Evolutionary conservation across 1,140 invertebrate genomes (phyloP), one percentile per base, ranked within the genome.

Genomic region (Bombus ignitus): DNA sequence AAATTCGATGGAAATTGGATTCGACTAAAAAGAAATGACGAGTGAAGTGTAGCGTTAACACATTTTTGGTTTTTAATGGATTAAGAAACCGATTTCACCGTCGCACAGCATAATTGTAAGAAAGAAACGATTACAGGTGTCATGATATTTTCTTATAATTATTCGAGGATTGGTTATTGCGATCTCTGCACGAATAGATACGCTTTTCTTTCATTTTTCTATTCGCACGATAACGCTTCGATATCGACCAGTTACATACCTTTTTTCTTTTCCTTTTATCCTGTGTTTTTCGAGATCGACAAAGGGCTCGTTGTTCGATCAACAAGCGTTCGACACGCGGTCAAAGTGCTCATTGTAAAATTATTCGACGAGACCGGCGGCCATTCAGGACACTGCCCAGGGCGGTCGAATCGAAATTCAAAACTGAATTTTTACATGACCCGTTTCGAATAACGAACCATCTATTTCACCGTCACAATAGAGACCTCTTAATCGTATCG

Each of bases 271-370:
- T 32, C 72, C 4, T n/a, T 47, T 47, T 44, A 3, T 32, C 15
- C 39, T 18, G 13, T 44, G 9, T 42, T 73, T 47, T 47, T 32
- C 18, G 42, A 53, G 10, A 68, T 82, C 70, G 71, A 82, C 79
- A 82, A 66, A 37, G 25, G 25, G 28, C 44, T 77, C 62, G 73
- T 83, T 83, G 72, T n/a, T 68, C 18, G 42, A 47, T 76, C 72
- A 68, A 83, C 59, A 32, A 53, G 73, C 57, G 42, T 22, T 15
- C 35, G 70, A 71, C 57, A 75, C 25, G 53, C 22, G 39, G 2
- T 25, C 57, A 44, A 47, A 77, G 73, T 77, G 32, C 44, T 77
- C 59, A 53, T 76, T 83, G 81, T 68, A 83, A 83, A 77, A 76
- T 76, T 66, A 66, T 66, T 83, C 53, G 73, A 68, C 72, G 72